These are phyloP conservation scores for Epinephelus awoara DNA, from an alignment of 2,797 vertebrate species.

Conservation along the genomic window DNA sequence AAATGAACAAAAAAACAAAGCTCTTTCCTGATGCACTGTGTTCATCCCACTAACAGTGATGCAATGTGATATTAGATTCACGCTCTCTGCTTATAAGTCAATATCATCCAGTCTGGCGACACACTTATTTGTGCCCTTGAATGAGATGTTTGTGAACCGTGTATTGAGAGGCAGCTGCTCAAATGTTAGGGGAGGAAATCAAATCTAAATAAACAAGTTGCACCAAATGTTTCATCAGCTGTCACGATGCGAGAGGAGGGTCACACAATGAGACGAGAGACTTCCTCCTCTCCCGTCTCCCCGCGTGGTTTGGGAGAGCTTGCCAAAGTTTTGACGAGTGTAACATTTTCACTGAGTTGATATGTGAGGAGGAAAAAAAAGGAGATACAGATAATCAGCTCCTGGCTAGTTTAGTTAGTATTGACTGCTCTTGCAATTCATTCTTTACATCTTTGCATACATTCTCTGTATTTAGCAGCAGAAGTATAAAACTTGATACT, in stretches of 20 bases:
- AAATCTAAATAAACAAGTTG: constrained; percentile 80
- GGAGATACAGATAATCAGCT: constrained; percentile 26
- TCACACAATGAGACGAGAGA: constrained; percentile 47
- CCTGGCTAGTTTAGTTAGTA: constrained; percentile 9
- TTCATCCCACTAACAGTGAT: neutral
- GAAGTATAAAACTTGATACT: neutral
- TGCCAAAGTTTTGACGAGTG: constrained; percentile 50
- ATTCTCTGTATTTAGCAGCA: neutral
- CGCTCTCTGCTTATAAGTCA: constrained; percentile 32
- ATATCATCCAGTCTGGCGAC: constrained; percentile 34
- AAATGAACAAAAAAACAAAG: neutral
- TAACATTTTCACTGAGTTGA: constrained; percentile 33
- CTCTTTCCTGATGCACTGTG: neutral
- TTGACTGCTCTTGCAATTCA: neutral
- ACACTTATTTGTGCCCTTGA: constrained; percentile 65
- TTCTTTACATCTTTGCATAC: constrained; percentile 28
- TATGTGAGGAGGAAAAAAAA: neutral
- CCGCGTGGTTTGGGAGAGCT: constrained; percentile 26
- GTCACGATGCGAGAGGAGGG: constrained; percentile 61
- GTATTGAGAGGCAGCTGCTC: constrained; percentile 74
- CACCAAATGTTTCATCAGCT: constrained; percentile 80
- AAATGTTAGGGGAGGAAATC: constrained; percentile 66
- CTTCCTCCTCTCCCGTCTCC: constrained; percentile 50
- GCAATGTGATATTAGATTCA: constrained; percentile 24
- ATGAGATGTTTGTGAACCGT: constrained; percentile 63